Conservation (phyloP, 2,113 vertebrate genomes). For the Apus apus region DNA sequence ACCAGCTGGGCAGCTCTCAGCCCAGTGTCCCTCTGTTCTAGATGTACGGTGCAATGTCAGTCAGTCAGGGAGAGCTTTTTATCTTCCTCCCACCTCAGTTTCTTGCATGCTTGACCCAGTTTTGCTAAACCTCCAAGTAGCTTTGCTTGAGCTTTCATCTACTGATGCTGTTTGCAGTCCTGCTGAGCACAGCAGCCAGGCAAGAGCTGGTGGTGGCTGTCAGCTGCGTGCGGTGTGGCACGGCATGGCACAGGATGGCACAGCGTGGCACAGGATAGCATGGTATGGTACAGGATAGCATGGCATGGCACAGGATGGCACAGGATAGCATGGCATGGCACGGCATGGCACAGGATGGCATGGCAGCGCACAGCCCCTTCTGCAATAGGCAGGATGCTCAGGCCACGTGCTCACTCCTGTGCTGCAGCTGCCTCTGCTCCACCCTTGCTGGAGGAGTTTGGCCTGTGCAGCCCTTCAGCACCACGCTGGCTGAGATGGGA, state of each 20-base stretch:
- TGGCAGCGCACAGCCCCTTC: not conserved
- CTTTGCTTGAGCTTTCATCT: not conserved
- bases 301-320: not conserved
- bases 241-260: not conserved
- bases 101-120: not conserved
- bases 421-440: accelerated
- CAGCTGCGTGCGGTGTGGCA: not conserved
- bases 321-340: accelerated
- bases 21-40: accelerated
- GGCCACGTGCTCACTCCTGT: accelerated
- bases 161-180: accelerated
- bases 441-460: accelerated
- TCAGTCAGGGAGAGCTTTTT: not conserved
- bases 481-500: not conserved
- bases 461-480: not conserved
- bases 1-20: not conserved
- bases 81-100: not conserved
- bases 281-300: not conserved
- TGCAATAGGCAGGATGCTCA: not conserved
- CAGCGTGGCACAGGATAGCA: not conserved
- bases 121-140: not conserved
- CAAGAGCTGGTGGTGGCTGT: not conserved
- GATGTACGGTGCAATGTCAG: accelerated
- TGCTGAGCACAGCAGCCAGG: not conserved
- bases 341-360: not conserved